Evolutionary conservation across 1,140 invertebrate genomes (phyloP).

Genomic region (Drosophila trapezifrons): DNA sequence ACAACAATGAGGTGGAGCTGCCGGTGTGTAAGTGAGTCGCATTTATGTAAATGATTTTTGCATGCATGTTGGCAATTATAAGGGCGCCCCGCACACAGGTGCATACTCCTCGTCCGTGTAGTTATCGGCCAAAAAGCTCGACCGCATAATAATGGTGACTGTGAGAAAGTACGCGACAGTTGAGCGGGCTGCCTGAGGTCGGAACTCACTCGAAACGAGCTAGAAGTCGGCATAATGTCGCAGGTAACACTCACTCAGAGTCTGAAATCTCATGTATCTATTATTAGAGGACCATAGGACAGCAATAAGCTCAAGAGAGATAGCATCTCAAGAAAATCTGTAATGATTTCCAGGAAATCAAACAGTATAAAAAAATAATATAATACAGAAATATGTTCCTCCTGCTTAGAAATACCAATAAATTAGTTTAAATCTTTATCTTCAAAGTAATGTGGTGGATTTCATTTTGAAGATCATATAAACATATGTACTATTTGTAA

Average conservation of each 20-base stretch:
- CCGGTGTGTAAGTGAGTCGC: conserved; percentile 38
- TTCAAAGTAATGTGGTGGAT: background rate
- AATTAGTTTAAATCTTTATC: background rate
- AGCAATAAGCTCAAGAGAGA: background rate
- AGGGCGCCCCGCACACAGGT: conserved; percentile 42
- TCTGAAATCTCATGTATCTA: background rate
- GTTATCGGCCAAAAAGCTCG: conserved; percentile 71
- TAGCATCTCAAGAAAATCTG: too few species aligned
- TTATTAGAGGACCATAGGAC: background rate
- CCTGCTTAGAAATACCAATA: background rate
- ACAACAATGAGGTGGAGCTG: conserved; percentile 61
- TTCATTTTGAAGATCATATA: too few species aligned
- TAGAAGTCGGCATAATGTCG: conserved; percentile 3
- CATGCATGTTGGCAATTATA: conserved; percentile 81
- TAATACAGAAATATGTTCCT: background rate
- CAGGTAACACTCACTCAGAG: background rate
- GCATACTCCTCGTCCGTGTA: conserved; percentile 25
- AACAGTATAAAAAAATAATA: background rate
- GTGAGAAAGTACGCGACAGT: conserved; percentile 66
- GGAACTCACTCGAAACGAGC: conserved; percentile 28
- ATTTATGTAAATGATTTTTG: conserved; percentile 67
- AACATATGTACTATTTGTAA: too few species aligned
- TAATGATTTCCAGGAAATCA: background rate
- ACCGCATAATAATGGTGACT: conserved; percentile 63
- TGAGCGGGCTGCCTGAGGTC: conserved; percentile 23